Evolutionary conservation across 1,140 invertebrate species (phyloP).

Genomic region (Rhyzopertha dominica): DNA sequence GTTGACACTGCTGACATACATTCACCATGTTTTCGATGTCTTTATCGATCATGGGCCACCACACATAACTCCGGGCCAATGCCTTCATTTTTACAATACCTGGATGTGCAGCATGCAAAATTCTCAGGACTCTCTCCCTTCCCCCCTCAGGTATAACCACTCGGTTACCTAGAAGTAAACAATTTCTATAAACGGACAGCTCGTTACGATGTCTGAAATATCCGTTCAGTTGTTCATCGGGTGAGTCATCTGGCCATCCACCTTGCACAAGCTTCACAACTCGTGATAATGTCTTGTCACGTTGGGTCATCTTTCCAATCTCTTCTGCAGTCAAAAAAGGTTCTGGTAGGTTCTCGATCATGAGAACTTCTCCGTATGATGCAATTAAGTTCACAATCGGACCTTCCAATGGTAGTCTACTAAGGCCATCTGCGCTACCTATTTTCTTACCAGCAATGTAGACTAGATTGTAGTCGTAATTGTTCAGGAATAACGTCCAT

Average conservation of each 20-base stretch:
- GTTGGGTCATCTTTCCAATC: slow-evolving; percentile 19
- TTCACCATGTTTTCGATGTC: slow-evolving; percentile 13
- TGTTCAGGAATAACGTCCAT: slow-evolving; percentile 38
- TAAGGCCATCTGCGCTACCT: slow-evolving; percentile 33
- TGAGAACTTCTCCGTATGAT: slow-evolving; percentile 4
- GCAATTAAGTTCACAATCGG: slow-evolving; percentile 6
- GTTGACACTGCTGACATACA: slow-evolving; percentile 27
- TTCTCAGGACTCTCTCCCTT: slow-evolving; percentile 29
- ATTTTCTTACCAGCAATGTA: slow-evolving; percentile 22
- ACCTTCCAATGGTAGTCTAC: slow-evolving; percentile 26
- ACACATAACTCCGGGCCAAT: slow-evolving; percentile 43
- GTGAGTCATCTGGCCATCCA: slow-evolving; percentile 12
- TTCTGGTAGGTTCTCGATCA: too few species aligned
- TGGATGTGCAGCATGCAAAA: slow-evolving; percentile 44
- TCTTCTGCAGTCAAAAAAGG: slow-evolving; percentile 20
- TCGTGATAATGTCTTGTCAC: slow-evolving; percentile 11
- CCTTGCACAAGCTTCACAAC: slow-evolving; percentile 18
- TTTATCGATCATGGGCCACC: slow-evolving; percentile 47
- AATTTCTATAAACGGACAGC: slow-evolving; percentile 25
- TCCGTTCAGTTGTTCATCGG: slow-evolving; percentile 4
- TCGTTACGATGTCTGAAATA: slow-evolving; percentile 21
- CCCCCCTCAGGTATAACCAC: slow-evolving; percentile 42
- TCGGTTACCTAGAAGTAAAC: slow-evolving; percentile 31
- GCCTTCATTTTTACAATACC: slow-evolving; percentile 47
- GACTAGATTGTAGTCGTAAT: slow-evolving; percentile 38